Evolutionary conservation across 2,113 vertebrate genomes (phyloP).

Genomic region (Amazona vittata): DNA sequence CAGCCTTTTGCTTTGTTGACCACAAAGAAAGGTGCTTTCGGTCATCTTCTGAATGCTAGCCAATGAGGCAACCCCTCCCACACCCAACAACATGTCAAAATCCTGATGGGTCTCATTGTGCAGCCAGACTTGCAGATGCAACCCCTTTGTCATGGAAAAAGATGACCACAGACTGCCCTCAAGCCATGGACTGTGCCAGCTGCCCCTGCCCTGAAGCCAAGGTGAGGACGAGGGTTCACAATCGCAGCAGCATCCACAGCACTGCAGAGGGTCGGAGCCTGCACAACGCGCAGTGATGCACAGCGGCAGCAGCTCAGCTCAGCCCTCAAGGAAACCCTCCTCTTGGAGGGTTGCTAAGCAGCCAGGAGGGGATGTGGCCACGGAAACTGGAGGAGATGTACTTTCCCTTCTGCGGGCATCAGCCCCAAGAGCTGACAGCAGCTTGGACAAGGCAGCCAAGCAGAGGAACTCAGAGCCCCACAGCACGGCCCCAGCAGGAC

Average conservation of each 20-base stretch:
- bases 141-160: not conserved
- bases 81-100: not conserved
- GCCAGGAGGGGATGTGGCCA: constrained; percentile 68
- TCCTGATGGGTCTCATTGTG: not conserved
- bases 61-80: not conserved
- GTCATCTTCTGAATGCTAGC: not conserved
- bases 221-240: not conserved
- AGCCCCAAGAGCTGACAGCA: not conserved
- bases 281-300: not conserved
- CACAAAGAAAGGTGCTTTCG: not conserved
- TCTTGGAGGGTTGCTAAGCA: constrained; percentile 79
- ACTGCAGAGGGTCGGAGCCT: not conserved
- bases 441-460: not conserved
- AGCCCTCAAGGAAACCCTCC: constrained; percentile 71
- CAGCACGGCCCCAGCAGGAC: not conserved
- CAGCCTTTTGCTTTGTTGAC: not conserved
- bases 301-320: constrained; percentile 48
- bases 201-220: not conserved
- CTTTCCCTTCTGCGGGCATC: constrained; percentile 61
- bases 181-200: accelerated
- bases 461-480: not conserved
- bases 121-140: not conserved
- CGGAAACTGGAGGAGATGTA: constrained; percentile 29
- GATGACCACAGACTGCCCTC: not conserved
- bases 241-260: not conserved